Percentiles rank a stretch among this genome's conserved stretches.
phyloP scores from a whole-genome alignment of 1,140 invertebrate genomes.

The Charaxes varanes region DNA sequence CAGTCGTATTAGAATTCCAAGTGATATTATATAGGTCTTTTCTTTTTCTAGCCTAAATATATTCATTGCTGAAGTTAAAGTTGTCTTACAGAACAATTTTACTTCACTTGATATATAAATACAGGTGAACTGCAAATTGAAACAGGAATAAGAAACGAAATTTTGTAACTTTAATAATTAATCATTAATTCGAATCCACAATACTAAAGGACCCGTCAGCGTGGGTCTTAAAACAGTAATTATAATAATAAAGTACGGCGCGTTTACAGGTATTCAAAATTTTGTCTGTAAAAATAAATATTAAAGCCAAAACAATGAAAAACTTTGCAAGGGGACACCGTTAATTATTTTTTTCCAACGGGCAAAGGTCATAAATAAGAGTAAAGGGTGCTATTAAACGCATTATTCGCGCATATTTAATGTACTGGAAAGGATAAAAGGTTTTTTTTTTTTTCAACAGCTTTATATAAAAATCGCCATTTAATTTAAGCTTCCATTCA shows the following conservation, averaged over 20 bases:
- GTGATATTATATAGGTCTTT: no score
- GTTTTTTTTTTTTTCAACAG: conserved; percentile 62
- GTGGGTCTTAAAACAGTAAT: conserved; percentile 9
- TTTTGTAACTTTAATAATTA: background rate
- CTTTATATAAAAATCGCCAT: conserved; percentile 58
- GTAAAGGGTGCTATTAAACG: conserved; percentile 70
- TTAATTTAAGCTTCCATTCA: conserved; percentile 56
- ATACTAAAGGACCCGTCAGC: background rate
- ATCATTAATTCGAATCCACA: background rate
- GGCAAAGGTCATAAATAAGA: conserved; percentile 59
- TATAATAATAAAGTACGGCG: conserved; percentile 15
- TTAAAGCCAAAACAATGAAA: conserved; percentile 50
- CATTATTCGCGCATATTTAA: conserved; percentile 71
- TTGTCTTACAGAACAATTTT: no score
- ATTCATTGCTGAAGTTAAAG: no score
- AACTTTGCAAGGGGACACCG: conserved; percentile 47
- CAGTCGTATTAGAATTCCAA: no score
- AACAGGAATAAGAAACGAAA: no score
- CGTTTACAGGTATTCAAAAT: conserved; percentile 22
- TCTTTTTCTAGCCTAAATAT: no score
- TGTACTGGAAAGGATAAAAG: conserved; percentile 68
- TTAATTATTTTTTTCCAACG: conserved; percentile 65
- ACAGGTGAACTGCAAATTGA: no score
- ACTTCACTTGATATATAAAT: no score
- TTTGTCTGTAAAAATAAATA: conserved; percentile 22